Evolutionary conservation across 1,140 invertebrate species (phyloP).

Genomic region (Lasioglossum albipes): DNA sequence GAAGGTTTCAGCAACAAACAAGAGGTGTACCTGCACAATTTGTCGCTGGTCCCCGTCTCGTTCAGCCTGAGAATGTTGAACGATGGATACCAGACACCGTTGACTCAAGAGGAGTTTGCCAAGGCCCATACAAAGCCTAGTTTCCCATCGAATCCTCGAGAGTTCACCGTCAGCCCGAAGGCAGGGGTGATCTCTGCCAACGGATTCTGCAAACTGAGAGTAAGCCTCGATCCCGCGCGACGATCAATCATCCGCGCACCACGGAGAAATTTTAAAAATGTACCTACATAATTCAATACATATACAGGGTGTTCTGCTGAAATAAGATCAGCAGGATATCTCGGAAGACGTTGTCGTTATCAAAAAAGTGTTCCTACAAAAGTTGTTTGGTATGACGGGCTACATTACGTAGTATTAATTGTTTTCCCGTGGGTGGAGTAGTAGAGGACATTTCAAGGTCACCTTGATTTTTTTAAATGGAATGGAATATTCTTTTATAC

Average conservation of each 20-base stretch:
- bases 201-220: constrained; percentile 62
- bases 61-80: constrained; percentile 62
- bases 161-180: constrained; percentile 67
- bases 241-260: background rate
- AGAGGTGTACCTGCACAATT: constrained; percentile 66
- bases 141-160: constrained; percentile 66
- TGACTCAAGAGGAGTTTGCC: constrained; percentile 67
- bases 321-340: no score
- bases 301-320: no score
- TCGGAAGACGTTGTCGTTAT: no score
- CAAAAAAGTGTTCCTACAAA: no score
- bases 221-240: constrained; percentile 14
- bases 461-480: no score
- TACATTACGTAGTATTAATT: no score
- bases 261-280: no score
- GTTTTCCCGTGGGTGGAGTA: no score
- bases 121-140: constrained; percentile 53
- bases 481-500: no score
- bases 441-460: no score
- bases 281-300: no score
- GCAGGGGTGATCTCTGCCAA: constrained; percentile 63
- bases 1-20: constrained; percentile 67
- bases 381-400: no score
- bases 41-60: constrained; percentile 67
- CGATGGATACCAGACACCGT: constrained; percentile 68